Evolutionary conservation across 2,888 invertebrate genomes (phyloP).

Genomic region (Tetrapedia diversipes): DNA sequence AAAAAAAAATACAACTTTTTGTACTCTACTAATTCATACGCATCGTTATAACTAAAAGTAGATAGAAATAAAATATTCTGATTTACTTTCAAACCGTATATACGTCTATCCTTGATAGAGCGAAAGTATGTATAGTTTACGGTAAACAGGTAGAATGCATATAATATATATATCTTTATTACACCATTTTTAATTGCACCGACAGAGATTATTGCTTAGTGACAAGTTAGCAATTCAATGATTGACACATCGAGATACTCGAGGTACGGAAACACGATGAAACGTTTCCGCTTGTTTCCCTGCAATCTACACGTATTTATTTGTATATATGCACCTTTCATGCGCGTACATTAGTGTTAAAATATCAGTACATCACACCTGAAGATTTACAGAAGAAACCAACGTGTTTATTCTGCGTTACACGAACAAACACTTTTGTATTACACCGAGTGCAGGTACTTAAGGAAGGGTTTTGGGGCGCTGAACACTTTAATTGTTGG

Average conservation of each 20-base stretch:
- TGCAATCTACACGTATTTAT: constrained; percentile 59
- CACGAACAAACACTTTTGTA: constrained; percentile 36
- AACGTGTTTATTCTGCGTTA: constrained; percentile 38
- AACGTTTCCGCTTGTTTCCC: constrained; percentile 26
- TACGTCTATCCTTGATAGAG: background rate
- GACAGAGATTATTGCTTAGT: constrained; percentile 77
- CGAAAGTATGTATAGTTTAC: background rate
- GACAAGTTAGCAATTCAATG: constrained; percentile 64
- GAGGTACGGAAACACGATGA: constrained; percentile 69
- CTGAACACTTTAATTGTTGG: constrained; percentile 76
- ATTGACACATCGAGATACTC: constrained; percentile 74
- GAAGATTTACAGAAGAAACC: constrained; percentile 46
- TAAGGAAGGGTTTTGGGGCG: constrained; percentile 69
- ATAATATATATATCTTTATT: constrained; percentile 64
- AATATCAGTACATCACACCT: constrained; percentile 67
- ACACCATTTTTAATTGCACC: constrained; percentile 71
- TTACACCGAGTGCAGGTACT: constrained; percentile 75
- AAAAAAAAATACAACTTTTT: constrained; percentile 51
- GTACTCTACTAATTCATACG: constrained; percentile 51
- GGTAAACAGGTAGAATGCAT: constrained; percentile 56
- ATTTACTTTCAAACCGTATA: constrained; percentile 27
- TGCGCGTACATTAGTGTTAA: constrained; percentile 64
- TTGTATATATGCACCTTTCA: constrained; percentile 37
- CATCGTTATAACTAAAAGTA: constrained; percentile 38
- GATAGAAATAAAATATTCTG: constrained; percentile 54